Conservation (phyloP, 2,797 vertebrate species). For the Ibycter americanus region DNA sequence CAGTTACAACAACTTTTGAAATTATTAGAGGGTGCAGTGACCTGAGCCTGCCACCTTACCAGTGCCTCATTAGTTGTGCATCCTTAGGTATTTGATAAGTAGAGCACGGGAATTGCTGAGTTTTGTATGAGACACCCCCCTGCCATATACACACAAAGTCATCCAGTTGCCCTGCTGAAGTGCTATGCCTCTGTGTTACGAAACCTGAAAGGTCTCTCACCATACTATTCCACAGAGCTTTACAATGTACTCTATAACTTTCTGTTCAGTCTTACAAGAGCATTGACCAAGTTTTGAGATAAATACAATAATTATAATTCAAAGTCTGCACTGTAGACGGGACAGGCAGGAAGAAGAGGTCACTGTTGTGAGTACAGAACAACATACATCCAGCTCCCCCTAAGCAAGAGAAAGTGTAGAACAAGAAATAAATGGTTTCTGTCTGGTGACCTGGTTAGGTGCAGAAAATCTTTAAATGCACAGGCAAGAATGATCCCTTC, state of each 20-base stretch:
- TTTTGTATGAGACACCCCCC: neutral
- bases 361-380: neutral
- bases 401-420: neutral
- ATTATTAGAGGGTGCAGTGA: neutral
- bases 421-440: neutral
- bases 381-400: neutral
- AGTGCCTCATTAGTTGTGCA: neutral
- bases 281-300: neutral
- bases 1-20: neutral
- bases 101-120: neutral
- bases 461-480: neutral
- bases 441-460: neutral
- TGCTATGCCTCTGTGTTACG: rapidly evolving
- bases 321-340: neutral
- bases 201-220: neutral
- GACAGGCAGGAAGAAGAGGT: neutral
- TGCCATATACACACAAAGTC: neutral
- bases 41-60: neutral
- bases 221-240: neutral
- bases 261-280: neutral
- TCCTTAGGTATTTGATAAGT: neutral
- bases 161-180: neutral
- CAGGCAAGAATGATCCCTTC: neutral
- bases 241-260: neutral
- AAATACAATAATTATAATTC: neutral